phyloP scores from a whole-genome alignment of 2,797 vertebrate genomes.

The Nyctalus aviator region DNA sequence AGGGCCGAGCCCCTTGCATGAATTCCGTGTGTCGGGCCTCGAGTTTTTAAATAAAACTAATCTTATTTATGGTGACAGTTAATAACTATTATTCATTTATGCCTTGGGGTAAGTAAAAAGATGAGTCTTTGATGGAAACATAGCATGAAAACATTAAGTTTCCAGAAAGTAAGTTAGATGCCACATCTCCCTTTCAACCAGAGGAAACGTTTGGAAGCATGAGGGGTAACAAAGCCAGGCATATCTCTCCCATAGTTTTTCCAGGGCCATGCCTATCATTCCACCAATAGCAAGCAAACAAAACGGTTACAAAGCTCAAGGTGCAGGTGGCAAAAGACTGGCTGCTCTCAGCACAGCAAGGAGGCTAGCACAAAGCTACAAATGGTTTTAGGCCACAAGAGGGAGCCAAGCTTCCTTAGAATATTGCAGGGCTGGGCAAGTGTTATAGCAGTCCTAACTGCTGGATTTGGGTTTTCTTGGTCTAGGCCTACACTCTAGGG shows the following conservation, averaged over 20 bases:
- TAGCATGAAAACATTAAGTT: background rate
- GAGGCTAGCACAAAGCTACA: background rate
- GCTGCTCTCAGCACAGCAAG: background rate
- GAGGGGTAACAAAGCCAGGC: background rate
- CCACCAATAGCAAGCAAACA: background rate
- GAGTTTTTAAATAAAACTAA: background rate
- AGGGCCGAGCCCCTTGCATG: no score
- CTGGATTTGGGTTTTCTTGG: background rate
- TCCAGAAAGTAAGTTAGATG: background rate
- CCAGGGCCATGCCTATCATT: background rate
- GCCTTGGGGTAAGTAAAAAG: background rate
- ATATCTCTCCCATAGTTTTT: background rate
- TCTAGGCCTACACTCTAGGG: background rate
- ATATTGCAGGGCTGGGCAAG: background rate
- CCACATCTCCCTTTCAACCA: background rate
- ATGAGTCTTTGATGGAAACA: background rate
- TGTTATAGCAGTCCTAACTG: background rate
- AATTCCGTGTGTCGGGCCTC: no score
- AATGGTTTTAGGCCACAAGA: slow-evolving; percentile 25
- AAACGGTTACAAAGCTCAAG: background rate
- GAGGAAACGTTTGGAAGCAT: background rate
- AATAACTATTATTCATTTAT: background rate
- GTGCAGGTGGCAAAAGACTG: background rate
- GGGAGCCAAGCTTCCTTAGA: slow-evolving; percentile 25
- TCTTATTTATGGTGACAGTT: background rate